Percentiles rank a stretch among this genome's conserved stretches.
Evolutionary conservation across 2,888 invertebrate genomes (phyloP).

Genomic region (Drosophila glabriapex): DNA sequence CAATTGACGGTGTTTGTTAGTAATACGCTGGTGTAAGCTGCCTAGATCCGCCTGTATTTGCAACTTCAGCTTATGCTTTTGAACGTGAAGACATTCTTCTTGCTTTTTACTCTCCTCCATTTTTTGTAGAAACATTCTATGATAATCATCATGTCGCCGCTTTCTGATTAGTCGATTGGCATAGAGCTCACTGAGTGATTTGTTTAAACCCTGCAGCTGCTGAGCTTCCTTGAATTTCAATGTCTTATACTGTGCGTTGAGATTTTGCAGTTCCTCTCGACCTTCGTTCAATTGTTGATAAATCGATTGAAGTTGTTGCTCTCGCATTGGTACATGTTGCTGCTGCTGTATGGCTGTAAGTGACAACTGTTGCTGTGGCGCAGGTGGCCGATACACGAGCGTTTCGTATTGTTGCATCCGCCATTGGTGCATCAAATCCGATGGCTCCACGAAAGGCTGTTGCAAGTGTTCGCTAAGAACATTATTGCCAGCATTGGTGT

Average conservation of each 20-base stretch:
- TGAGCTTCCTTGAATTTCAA: conserved; percentile 49
- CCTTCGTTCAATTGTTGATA: conserved; percentile 7
- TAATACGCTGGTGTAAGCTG: conserved; percentile 42
- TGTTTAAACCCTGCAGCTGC: conserved; percentile 36
- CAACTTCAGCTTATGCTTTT: conserved; percentile 23
- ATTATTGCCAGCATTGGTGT: conserved; percentile 8
- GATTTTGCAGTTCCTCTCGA: conserved; percentile 51
- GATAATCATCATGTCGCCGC: conserved; percentile 62
- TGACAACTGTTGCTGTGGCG: conserved; percentile 12
- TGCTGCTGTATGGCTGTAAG: conserved; percentile 23
- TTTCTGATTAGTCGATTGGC: conserved; percentile 38
- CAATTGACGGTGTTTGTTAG: conserved; percentile 32
- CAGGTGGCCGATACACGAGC: not conserved
- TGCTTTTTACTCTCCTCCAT: conserved; percentile 58
- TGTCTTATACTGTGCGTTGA: conserved; percentile 41
- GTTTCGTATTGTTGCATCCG: conserved; percentile 3
- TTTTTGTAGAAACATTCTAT: conserved; percentile 56
- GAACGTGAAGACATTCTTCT: conserved; percentile 43
- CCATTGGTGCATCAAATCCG: conserved; percentile 27
- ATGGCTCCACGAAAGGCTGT: conserved; percentile 9
- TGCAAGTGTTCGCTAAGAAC: conserved; percentile 18
- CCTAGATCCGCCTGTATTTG: conserved; percentile 21
- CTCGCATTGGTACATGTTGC: not conserved
- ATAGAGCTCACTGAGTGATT: conserved; percentile 36
- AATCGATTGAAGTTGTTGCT: conserved; percentile 6